phyloP scores from a whole-genome alignment of 2,888 invertebrate species.

The Thymelicus acteon region DNA sequence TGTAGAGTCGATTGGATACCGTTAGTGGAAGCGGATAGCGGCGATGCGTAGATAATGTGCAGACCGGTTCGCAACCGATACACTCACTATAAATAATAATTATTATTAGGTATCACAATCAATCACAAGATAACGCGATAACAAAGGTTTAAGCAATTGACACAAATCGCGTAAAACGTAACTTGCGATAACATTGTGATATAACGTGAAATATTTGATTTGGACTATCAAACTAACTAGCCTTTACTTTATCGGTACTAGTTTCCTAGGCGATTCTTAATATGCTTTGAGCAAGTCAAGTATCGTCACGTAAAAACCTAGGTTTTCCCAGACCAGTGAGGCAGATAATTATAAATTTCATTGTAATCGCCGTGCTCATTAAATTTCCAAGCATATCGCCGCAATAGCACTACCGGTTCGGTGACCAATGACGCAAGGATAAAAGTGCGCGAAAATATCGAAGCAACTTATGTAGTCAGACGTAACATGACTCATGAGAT shows the following conservation, averaged over 20 bases:
- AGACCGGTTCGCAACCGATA: slow-evolving; percentile 59
- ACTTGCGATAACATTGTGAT: slow-evolving; percentile 24
- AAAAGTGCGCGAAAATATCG: slow-evolving; percentile 79
- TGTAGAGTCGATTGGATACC: slow-evolving; percentile 60
- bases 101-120: slow-evolving; percentile 29
- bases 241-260: background rate
- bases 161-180: slow-evolving; percentile 26
- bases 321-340: slow-evolving; percentile 45
- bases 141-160: slow-evolving; percentile 30
- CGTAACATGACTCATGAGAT: slow-evolving; percentile 66
- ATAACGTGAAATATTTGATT: background rate
- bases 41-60: slow-evolving; percentile 69
- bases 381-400: slow-evolving; percentile 47
- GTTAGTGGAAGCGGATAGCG: slow-evolving; percentile 70
- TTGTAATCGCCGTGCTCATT: slow-evolving; percentile 47
- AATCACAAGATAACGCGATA: slow-evolving; percentile 33
- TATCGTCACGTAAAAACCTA: slow-evolving; percentile 35
- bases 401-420: slow-evolving; percentile 41
- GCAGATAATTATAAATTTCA: slow-evolving; percentile 44
- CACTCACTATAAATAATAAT: slow-evolving; percentile 15
- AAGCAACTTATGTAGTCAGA: slow-evolving; percentile 50
- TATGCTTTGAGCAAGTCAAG: slow-evolving; percentile 35
- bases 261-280: background rate
- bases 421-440: slow-evolving; percentile 65
- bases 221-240: background rate